These are phyloP conservation scores for Elysia chlorotica DNA, from an alignment of 1,140 invertebrate species.

Conservation along the genomic window DNA sequence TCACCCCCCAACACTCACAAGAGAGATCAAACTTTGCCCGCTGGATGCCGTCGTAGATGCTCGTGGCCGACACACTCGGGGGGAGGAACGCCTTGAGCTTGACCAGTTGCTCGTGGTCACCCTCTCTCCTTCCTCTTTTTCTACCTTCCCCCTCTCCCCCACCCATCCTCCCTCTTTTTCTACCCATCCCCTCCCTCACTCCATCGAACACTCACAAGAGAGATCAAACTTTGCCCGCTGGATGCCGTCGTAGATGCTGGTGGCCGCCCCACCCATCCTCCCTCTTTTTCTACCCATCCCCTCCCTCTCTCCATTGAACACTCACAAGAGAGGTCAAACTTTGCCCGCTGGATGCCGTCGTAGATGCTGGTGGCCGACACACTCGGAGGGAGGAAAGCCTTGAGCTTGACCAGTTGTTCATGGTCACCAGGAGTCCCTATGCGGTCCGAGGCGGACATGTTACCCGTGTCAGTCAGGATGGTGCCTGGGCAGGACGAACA, in stretches of 20 bases:
- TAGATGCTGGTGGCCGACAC: not conserved
- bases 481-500: not conserved
- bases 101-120: too few relatives aligned
- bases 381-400: not conserved
- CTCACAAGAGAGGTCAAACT: constrained; percentile 12
- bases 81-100: too few relatives aligned
- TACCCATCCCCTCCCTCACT: not conserved
- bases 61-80: too few relatives aligned
- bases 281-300: not conserved
- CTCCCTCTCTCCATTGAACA: not conserved
- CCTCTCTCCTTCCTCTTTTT: too few relatives aligned
- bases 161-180: not conserved
- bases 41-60: too few relatives aligned
- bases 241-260: too few relatives aligned
- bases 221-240: too few relatives aligned
- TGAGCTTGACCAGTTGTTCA: not conserved
- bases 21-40: constrained; percentile 9
- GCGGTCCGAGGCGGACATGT: constrained; percentile 1
- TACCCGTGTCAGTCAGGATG: constrained; percentile 10
- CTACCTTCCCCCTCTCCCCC: too few relatives aligned
- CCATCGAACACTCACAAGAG: not conserved
- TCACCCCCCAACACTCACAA: not conserved
- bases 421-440: not conserved
- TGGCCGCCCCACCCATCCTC: not conserved
- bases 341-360: not conserved